Evolutionary conservation across 2,113 vertebrate species (phyloP), one percentile per base, ranked within the genome.

Genomic region (Vimba vimba): DNA sequence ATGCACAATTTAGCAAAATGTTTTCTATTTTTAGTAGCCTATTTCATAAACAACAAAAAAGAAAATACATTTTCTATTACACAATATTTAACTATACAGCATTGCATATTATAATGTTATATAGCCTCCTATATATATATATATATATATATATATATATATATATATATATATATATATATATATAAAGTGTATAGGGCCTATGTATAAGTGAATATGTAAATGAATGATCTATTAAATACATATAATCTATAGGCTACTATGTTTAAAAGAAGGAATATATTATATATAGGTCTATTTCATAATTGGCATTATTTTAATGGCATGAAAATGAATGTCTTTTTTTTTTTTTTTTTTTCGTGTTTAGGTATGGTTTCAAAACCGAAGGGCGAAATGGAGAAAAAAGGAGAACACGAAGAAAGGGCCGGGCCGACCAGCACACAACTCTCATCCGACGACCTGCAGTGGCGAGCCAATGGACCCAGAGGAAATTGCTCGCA

Each of bases 401-500:
- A 99, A 99, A 94, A 99, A 99, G 90, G 98, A 99, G 75, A 99
- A 99, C 93, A 99, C 98, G 15, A 99, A 99, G 95, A 99, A 99
- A 45, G 98, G 98, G 71, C 98, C 98, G 0, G 98, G 98, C 85
- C 93, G 98, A 93, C 98, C 98, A 47, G 98, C 98, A 4, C 98
- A 99, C 95, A 99, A 99, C 95, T 98, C 98, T 0, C 98, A 99
- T 89, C 98, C 97, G 21, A 98, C 97, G 87, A 97, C 97, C 76
- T 99, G 98, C 97, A 99, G 98, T 90, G 98, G 98, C 43, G 98
- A 99, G 91, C 98, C 98, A 78, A 99, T 99, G 98, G 98, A 99
- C 93, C 96, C 98, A 0, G 97, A 98, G 92, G 98, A 99, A 93
- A 99, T 99, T 88, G 98, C 98, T 76, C 95, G 98, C 55, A 96